Percentiles rank a stretch among this genome's conserved stretches.
Conservation (phyloP, 2,113 vertebrate genomes). For the western clawed frog (Xenopus tropicalis) region DNA sequence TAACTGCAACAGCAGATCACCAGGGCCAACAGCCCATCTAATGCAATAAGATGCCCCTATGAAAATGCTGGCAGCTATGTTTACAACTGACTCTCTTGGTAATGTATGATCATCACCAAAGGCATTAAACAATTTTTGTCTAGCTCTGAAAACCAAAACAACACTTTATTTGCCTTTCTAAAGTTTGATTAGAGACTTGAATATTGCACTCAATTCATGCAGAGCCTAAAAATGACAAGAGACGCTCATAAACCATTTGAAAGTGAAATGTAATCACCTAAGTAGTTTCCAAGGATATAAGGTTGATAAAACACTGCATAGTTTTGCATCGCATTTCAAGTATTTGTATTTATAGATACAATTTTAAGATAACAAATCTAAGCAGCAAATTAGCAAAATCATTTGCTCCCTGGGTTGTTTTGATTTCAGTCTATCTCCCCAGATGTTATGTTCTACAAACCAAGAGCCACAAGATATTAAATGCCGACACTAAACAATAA, state of each 20-base stretch:
- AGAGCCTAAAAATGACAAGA: background rate
- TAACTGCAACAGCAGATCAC: too few species aligned
- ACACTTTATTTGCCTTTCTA: too few species aligned
- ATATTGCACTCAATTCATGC: too few species aligned
- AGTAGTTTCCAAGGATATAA: constrained; percentile 32
- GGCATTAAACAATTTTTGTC: too few species aligned
- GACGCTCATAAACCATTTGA: constrained; percentile 31
- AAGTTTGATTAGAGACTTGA: too few species aligned
- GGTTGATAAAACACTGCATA: constrained; percentile 12
- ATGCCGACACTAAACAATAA: background rate
- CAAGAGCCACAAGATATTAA: background rate
- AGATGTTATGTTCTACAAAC: constrained; percentile 27
- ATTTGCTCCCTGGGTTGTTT: constrained; percentile 21
- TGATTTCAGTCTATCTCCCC: constrained; percentile 17
- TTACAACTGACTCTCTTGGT: too few species aligned
- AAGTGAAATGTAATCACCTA: constrained; percentile 41
- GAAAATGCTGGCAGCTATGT: too few species aligned
- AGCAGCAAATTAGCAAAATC: constrained; percentile 13
- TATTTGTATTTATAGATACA: constrained; percentile 15
- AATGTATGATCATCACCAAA: too few species aligned
- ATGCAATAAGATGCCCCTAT: too few species aligned
- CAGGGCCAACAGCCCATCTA: too few species aligned
- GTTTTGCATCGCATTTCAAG: constrained; percentile 23
- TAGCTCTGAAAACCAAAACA: too few species aligned
- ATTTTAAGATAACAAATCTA: constrained; percentile 10